Evolutionary conservation across 2,888 invertebrate species (phyloP).

Genomic region (Lepidochrysops patricia): DNA sequence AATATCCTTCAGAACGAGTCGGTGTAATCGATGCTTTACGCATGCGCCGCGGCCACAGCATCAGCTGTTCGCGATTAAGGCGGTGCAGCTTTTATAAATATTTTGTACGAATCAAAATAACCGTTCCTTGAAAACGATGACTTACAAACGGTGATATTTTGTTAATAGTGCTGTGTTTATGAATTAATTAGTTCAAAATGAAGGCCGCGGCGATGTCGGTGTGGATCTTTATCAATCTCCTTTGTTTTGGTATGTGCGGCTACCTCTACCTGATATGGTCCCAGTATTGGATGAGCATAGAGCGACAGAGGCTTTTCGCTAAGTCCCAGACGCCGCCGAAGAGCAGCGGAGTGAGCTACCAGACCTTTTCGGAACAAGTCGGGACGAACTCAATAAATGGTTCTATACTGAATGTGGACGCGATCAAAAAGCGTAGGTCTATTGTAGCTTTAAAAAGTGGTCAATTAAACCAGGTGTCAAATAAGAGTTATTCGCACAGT

Average conservation of each 20-base stretch:
- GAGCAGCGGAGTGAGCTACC: slow-evolving; percentile 34
- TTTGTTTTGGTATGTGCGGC: slow-evolving; percentile 82
- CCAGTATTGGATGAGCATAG: slow-evolving; percentile 79
- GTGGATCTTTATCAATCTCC: slow-evolving; percentile 81
- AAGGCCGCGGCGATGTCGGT: slow-evolving; percentile 79
- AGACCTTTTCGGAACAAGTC: slow-evolving; percentile 36
- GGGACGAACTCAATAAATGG: slow-evolving; percentile 31
- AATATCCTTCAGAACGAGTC: not conserved
- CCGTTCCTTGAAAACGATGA: not conserved
- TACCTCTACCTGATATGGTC: slow-evolving; percentile 83
- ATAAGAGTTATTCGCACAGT: slow-evolving; percentile 35
- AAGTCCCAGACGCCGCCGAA: slow-evolving; percentile 41
- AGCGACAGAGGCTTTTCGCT: slow-evolving; percentile 67
- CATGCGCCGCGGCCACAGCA: not conserved
- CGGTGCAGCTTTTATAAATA: not conserved
- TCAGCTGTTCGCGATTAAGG: not conserved
- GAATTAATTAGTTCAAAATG: slow-evolving; percentile 49
- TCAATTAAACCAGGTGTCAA: slow-evolving; percentile 31
- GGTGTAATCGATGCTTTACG: not conserved
- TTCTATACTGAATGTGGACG: slow-evolving; percentile 24
- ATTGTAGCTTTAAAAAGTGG: slow-evolving; percentile 47
- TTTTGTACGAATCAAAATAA: not conserved
- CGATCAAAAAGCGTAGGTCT: slow-evolving; percentile 46
- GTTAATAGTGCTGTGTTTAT: slow-evolving; percentile 4
- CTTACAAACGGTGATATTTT: slow-evolving; percentile 12